Evolutionary conservation across 2,888 invertebrate genomes (phyloP), one percentile per base, ranked within the genome.

Genomic region (Cancer borealis): DNA sequence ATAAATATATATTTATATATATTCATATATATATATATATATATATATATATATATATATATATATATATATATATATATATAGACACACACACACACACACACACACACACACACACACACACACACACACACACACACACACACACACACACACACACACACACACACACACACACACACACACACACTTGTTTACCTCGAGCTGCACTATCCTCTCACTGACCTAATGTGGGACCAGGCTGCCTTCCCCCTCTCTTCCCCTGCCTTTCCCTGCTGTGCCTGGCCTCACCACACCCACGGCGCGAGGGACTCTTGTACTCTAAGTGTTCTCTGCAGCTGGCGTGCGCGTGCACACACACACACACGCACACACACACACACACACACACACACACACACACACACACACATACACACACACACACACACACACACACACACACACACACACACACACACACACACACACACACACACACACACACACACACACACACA

Each of bases 71-170:
- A 90, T 26, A 90, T 12, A 90, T 26, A 90, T 26, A 54, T 3
- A 88, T 17, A 88, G 8, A 92, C 12, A 88, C 30, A 92, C 12
- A 92, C 39, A 92, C 17, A 89, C 17, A 66, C 45, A 89, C n/a
- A 89, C 49, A 93, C 21, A 93, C 39, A 89, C 49, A 93, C 21
- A 93, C 39, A 92, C 47, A 92, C 26, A 92, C 26, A 92, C 47
- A 92, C 21, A 92, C 21, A 88, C 39, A 88, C 39, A 88, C 21
- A 92, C 26, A 92, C 47, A 88, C 39, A 92, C 47, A 92, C 47
- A 88, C 26, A 92, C 45, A 39, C n/a, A 92, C 46, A 92, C 49
- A 49, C 26, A 87, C 45, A 92, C 46, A 49, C 39, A 87, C 17
- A 26, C 46, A 26, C 46, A 39, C 87, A n/a, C 49, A 39, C 73